Conservation (phyloP, 2,113 vertebrate species). For the Mirza zaza region DNA sequence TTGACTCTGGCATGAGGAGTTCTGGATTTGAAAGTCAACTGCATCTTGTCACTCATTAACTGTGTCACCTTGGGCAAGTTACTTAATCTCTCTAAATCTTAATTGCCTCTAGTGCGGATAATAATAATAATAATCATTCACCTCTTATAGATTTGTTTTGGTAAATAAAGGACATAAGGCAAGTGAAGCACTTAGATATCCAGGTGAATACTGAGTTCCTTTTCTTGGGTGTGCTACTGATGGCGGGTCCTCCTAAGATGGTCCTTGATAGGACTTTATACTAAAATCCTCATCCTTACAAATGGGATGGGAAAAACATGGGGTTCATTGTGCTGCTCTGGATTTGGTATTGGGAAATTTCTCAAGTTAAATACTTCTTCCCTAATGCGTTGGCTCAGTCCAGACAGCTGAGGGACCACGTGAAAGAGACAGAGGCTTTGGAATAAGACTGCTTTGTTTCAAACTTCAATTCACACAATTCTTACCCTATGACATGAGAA, state of each 20-base stretch:
- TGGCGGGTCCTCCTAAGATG: neutral
- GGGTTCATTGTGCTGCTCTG: neutral
- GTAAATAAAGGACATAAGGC: neutral
- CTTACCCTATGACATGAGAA: neutral
- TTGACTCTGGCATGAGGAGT: neutral
- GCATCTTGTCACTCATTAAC: neutral
- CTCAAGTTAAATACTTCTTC: neutral
- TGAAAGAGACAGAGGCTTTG: neutral
- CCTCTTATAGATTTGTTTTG: neutral
- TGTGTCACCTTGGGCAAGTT: neutral
- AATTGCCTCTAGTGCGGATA: neutral
- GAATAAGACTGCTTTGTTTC: neutral
- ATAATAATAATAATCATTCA: neutral
- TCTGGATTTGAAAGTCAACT: neutral
- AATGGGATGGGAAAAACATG: neutral
- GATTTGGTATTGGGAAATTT: neutral
- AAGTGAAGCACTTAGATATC: neutral
- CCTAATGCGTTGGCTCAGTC: neutral
- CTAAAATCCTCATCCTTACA: neutral
- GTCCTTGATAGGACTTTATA: neutral
- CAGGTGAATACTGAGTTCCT: neutral
- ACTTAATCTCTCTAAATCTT: neutral
- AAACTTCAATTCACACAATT: neutral
- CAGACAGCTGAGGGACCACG: neutral
- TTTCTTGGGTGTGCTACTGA: neutral